A percentile compares a stretch with the other conserved stretches of the same genome.
These are phyloP conservation scores for Actinostola sp. DNA, from an alignment of 92 coral and sea anemone species.

Conservation along the genomic window DNA sequence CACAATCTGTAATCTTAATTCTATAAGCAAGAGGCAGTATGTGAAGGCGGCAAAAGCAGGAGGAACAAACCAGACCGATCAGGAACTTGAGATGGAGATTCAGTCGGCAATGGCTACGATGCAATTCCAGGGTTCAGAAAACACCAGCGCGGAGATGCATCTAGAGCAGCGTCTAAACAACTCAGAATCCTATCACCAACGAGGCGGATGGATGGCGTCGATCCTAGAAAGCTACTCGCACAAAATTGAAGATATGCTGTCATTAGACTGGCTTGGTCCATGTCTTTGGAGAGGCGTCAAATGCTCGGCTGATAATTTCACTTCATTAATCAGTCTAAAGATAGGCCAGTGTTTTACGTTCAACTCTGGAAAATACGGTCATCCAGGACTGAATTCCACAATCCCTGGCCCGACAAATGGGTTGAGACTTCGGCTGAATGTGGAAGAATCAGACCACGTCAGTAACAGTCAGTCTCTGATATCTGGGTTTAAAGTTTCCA, in stretches of 20 bases:
- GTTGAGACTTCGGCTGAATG: conserved; percentile 44
- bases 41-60: background rate
- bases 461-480: background rate
- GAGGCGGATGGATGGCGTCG: background rate
- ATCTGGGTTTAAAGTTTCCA: conserved; percentile 55
- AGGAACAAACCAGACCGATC: conserved; percentile 3
- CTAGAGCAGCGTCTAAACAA: background rate
- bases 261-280: conserved; percentile 14
- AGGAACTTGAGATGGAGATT: conserved; percentile 12
- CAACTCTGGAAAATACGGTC: conserved; percentile 38
- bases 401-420: conserved; percentile 49
- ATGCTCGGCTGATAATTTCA: conserved; percentile 45
- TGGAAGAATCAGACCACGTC: conserved; percentile 48
- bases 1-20: conserved; percentile 39
- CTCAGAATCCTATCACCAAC: background rate
- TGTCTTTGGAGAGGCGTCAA: conserved; percentile 34
- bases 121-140: background rate
- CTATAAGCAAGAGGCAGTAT: conserved; percentile 30
- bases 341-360: conserved; percentile 59
- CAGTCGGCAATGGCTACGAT: background rate
- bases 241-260: conserved; percentile 50
- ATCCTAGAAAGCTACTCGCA: conserved; percentile 7
- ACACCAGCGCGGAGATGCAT: background rate
- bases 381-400: conserved; percentile 9
- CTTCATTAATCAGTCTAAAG: conserved; percentile 4